Evolutionary conservation across 2,888 invertebrate species (phyloP), one percentile per base, ranked within the genome.

Genomic region (Thalpophila matura): DNA sequence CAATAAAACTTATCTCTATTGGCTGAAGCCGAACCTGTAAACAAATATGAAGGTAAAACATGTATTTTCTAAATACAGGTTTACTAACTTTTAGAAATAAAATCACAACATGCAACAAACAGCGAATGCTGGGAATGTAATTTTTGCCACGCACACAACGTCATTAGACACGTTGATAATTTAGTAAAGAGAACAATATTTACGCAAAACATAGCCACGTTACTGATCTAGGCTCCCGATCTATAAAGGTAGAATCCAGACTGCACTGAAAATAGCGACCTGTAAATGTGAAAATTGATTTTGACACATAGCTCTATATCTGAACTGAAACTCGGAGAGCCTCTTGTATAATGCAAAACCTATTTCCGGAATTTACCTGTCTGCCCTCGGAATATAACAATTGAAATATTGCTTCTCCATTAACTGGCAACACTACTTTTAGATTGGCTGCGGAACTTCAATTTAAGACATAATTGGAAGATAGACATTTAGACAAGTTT

Each of bases 221-320:
- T 18, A 35, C 16, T 16, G 29, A n/a, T 49, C 24, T 22, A 31
- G 9, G 20, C 86, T 88, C 87, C 70, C 63, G 64, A 66, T 53
- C 88, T 87, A 87, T 35, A 49, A 70, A 58, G 66, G 71, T 78
- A 74, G 73, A 77, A 83, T 79, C 74, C 84, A 83, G 85, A 84
- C 88, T 83, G 86, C 85, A 88, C 87, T 88, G 86, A 87, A 91
- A 93, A 93, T 92, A 93, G 93, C 89, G 80, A 88, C 82, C 89
- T 89, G 87, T 90, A 89, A 91, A 91, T 84, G 89, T 88, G 90
- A 86, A 92, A 91, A 93, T 92, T 93, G 91, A 91, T 92, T 93
- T 90, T 91, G 92, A 93, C 91, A 90, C 83, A 83, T 84, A 83
- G 80, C 84, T 86, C 88, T 91, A 89, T 91, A 90, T 87, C 84